phyloP scores from a whole-genome alignment of 1,140 invertebrate genomes.

The Sitobion miscanthi region DNA sequence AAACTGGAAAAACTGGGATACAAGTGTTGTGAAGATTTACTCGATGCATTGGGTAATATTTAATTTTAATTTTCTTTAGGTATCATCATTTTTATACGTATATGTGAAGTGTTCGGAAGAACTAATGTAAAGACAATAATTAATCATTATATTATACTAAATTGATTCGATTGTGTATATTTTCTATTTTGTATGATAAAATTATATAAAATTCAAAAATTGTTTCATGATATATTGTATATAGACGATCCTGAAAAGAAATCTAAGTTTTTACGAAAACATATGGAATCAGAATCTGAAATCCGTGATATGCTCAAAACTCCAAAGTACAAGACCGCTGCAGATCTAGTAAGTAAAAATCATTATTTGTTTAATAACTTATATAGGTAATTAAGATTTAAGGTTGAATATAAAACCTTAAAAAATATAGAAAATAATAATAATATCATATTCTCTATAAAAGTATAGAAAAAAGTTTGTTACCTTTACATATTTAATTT shows the following conservation, averaged over 20 bases:
- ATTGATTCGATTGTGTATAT: neutral
- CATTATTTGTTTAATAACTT: neutral
- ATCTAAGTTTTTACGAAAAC: neutral
- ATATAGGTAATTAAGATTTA: neutral
- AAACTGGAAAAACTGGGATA: constrained; percentile 34
- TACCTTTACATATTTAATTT: neutral
- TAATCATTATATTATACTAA: neutral
- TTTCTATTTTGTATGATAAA: neutral
- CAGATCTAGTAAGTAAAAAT: constrained; percentile 36
- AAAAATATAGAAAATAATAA: neutral
- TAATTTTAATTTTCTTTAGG: neutral
- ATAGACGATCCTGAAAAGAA: constrained; percentile 21
- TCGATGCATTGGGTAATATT: constrained; percentile 4
- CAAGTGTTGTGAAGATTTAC: constrained; percentile 41
- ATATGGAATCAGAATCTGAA: constrained; percentile 38
- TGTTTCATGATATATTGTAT: neutral
- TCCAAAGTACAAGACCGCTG: constrained; percentile 3
- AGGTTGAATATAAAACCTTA: neutral
- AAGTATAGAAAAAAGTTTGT: neutral
- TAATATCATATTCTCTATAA: neutral
- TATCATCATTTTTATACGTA: neutral
- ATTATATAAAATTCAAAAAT: neutral
- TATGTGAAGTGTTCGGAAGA: neutral
- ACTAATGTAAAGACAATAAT: neutral
- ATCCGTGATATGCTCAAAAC: constrained; percentile 38